phyloP scores from a whole-genome alignment of 2,888 invertebrate genomes.

The Hydriomena furcata region DNA sequence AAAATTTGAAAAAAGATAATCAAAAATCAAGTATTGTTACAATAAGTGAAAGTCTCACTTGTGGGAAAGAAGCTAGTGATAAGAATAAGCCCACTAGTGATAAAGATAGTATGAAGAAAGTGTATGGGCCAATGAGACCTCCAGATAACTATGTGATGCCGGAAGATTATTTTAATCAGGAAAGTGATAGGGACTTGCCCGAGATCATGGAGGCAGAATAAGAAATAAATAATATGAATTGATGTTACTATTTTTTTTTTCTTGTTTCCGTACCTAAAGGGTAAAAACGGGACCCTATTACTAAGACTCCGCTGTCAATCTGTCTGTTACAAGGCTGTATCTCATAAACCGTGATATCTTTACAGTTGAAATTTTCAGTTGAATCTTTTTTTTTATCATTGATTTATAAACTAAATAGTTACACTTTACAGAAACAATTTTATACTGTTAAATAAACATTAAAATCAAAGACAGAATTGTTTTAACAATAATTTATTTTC shows the following conservation, averaged over 20 bases:
- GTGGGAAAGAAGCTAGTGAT: neutral
- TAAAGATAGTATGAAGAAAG: constrained; percentile 42
- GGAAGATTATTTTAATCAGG: constrained; percentile 72
- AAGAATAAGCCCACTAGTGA: constrained; percentile 3
- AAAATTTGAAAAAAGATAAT: constrained; percentile 7
- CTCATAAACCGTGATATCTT: no score
- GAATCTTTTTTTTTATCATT: no score
- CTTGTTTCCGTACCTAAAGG: no score
- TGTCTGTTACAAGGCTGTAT: no score
- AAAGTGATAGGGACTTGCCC: constrained; percentile 70
- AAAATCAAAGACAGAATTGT: constrained; percentile 23
- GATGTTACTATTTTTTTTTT: no score
- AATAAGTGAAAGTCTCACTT: neutral
- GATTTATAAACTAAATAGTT: no score
- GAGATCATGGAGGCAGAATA: constrained; percentile 69
- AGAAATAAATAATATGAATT: neutral
- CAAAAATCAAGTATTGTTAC: neutral
- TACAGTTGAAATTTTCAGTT: no score
- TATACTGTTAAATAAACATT: no score
- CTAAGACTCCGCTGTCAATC: no score
- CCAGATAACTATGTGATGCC: constrained; percentile 75
- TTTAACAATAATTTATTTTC: constrained; percentile 46
- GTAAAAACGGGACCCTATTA: no score
- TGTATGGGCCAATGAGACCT: constrained; percentile 77
- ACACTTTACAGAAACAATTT: no score